Evolutionary conservation across 2,888 invertebrate genomes (phyloP).

Genomic region (Teinopalpus imperialis): DNA sequence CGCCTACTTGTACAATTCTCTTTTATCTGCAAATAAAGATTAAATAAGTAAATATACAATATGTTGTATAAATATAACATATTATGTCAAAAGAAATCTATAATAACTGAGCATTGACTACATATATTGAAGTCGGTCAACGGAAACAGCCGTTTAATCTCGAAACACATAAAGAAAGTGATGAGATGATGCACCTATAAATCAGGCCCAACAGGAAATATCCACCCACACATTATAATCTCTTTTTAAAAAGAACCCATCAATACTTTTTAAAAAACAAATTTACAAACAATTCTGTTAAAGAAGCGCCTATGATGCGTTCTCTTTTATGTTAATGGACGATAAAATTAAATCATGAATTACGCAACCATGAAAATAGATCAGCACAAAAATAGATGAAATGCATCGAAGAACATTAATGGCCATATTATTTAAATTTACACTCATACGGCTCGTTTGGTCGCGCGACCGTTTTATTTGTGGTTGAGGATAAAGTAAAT

Average conservation of each 20-base stretch:
- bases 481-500: no score
- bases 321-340: background rate
- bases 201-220: conserved; percentile 16
- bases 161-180: conserved; percentile 25
- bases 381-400: conserved; percentile 17
- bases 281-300: conserved; percentile 5
- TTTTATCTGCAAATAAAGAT: no score
- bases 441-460: background rate
- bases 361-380: conserved; percentile 16
- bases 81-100: conserved; percentile 6
- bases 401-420: conserved; percentile 19
- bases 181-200: conserved; percentile 18
- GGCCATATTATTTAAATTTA: conserved; percentile 12
- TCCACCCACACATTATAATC: conserved; percentile 12
- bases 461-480: background rate
- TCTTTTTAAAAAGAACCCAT: conserved; percentile 7
- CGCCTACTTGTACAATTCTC: no score
- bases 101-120: conserved; percentile 1
- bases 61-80: background rate
- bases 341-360: conserved; percentile 9
- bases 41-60: no score
- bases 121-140: conserved; percentile 8
- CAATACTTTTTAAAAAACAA: background rate
- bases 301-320: background rate
- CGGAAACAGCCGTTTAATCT: conserved; percentile 24